Evolutionary conservation across 1,140 invertebrate species (phyloP), one percentile per base, ranked within the genome.

Genomic region (Adoxophyes honmai): DNA sequence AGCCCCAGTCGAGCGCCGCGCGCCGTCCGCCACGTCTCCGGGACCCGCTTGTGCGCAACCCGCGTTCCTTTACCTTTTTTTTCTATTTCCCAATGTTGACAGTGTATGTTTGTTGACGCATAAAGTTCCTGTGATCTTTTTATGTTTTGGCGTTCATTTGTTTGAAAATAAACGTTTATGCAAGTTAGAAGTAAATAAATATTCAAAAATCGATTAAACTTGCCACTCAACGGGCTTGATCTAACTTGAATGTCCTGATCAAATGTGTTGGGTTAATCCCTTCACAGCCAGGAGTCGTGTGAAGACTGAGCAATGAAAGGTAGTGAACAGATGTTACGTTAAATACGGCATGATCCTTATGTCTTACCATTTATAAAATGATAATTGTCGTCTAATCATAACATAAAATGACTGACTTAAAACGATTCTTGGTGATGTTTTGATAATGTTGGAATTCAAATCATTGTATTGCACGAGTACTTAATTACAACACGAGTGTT

Each of bases 1-100:
- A 70, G 55, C 52, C 60, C 73, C 81, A 86, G 82, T 85, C 66
- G 56, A 54, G 56, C 76, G 80, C 73, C 77, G 81, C 75, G 80
- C 51, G 61, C 53, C 68, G 64, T 60, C 65, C 62, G 48, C 10
- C 33, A 28, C 42, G 52, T 34, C 33, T 48, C 44, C 54, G 37
- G 48, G 10, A 34, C 52, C 10, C 37, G 42, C 21, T 33, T 48
- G 33, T 39, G 39, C 57, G 39, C 64, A 59, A 58, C 59, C 59
- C 52, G 57, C 62, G 62, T 53, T 57, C 28, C 37, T 48, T 52
- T 48, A 14, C 34, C 42, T n/a, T 37, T 28, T 33, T 57, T 60
- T 37, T 55, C 48, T 60, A 14, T 56, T 60, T 55, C 48, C 34
- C 1, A 48, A 13, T 34, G 15, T 55, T 35, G 16, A 51, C 34